Evolutionary conservation across 2,888 invertebrate genomes (phyloP).

Genomic region (Lithosia quadra): DNA sequence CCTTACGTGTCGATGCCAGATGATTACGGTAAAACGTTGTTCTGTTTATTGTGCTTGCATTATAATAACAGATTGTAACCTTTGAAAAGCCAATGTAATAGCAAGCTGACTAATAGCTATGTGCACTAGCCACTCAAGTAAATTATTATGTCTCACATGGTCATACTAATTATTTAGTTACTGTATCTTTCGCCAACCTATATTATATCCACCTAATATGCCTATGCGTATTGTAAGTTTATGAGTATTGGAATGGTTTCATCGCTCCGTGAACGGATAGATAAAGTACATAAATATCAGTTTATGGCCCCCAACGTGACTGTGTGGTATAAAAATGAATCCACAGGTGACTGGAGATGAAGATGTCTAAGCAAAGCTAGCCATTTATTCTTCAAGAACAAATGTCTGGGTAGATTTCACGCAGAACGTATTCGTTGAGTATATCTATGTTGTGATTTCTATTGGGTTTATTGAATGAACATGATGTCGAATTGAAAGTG

Average conservation of each 20-base stretch:
- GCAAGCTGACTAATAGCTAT: no score
- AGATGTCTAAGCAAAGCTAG: background rate
- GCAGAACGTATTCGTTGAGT: background rate
- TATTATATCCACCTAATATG: background rate
- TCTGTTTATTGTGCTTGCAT: background rate
- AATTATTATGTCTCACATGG: background rate
- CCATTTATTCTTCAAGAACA: slow-evolving; percentile 11
- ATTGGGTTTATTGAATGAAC: background rate
- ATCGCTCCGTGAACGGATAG: slow-evolving; percentile 8
- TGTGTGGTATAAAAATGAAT: slow-evolving; percentile 18
- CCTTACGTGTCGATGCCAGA: no score
- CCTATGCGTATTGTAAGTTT: slow-evolving; percentile 11
- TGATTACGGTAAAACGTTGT: background rate
- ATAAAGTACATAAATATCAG: slow-evolving; percentile 19
- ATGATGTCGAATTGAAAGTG: background rate
- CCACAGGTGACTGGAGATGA: slow-evolving; percentile 18
- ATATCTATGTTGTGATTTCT: background rate
- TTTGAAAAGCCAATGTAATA: background rate
- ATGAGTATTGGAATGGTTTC: slow-evolving; percentile 18
- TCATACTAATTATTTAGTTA: background rate
- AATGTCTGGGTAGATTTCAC: background rate
- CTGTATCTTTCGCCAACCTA: background rate
- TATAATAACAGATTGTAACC: background rate
- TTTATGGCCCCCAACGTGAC: slow-evolving; percentile 16
- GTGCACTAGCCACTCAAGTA: background rate